Evolutionary conservation across 2,113 vertebrate genomes (phyloP).

Genomic region (Sylvilagus bachmani): DNA sequence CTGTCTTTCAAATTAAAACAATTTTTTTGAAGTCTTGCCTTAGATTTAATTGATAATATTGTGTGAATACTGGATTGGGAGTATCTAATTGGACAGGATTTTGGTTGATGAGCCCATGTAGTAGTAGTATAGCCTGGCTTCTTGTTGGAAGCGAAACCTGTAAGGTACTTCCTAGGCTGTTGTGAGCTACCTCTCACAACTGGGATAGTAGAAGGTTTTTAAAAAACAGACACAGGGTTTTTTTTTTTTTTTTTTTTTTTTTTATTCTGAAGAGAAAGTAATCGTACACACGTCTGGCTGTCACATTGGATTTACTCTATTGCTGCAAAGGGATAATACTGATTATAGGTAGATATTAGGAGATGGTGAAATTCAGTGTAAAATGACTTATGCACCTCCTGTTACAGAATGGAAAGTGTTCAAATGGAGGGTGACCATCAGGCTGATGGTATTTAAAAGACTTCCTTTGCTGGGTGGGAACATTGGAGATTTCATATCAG

Average conservation of each 20-base stretch:
- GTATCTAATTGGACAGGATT: background rate
- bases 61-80: background rate
- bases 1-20: no score
- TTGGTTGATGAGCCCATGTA: background rate
- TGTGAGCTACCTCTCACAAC: background rate
- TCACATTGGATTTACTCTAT: background rate
- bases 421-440: background rate
- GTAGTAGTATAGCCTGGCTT: background rate
- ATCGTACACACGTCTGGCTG: no score
- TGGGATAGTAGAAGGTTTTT: conserved; percentile 37
- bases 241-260: no score
- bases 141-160: conserved; percentile 2
- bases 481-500: background rate
- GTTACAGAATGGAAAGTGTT: background rate
- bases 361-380: background rate
- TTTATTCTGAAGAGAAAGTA: conserved; percentile 16
- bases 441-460: background rate
- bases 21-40: background rate
- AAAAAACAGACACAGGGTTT: background rate
- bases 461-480: background rate
- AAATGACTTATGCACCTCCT: background rate
- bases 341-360: background rate
- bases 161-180: conserved; percentile 6
- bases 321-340: background rate
- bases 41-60: conserved; percentile 40